These are phyloP conservation scores for Neocrepidodera transversa DNA, from an alignment of 2,888 invertebrate species.

Conservation along the genomic window DNA sequence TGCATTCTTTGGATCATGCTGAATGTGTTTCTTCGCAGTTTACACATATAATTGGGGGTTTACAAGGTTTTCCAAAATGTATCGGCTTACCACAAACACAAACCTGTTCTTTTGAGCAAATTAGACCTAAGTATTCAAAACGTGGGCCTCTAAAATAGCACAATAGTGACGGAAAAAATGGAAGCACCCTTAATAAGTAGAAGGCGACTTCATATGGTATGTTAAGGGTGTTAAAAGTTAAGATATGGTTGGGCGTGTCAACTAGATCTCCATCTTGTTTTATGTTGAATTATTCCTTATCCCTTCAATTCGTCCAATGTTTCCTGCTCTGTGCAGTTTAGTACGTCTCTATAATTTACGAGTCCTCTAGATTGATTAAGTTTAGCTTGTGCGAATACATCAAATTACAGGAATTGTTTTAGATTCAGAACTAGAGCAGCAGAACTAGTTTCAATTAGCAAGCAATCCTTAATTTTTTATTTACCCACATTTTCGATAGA, in stretches of 20 bases:
- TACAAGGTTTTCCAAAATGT: conserved; percentile 21
- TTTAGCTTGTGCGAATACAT: not conserved
- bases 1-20: conserved; percentile 32
- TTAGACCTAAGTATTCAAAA: conserved; percentile 26
- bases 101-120: conserved; percentile 17
- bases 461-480: not conserved
- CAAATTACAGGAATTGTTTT: not conserved
- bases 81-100: conserved; percentile 29
- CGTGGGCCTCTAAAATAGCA: conserved; percentile 33
- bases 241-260: conserved; percentile 31
- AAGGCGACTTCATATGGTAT: conserved; percentile 31
- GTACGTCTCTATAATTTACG: not conserved
- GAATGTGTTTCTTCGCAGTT: too few relatives aligned
- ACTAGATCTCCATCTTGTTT: not conserved
- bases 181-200: conserved; percentile 32
- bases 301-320: conserved; percentile 8
- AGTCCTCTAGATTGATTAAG: conserved; percentile 16
- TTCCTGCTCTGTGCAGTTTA: conserved; percentile 2
- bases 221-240: conserved; percentile 38
- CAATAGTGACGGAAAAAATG: conserved; percentile 38
- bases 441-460: not conserved
- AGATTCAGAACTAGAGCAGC: not conserved
- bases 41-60: conserved; percentile 14
- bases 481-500: conserved; percentile 1
- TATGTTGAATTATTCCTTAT: conserved; percentile 1